phyloP scores from a whole-genome alignment of 2,888 invertebrate species.

The Cephus nigrinus region DNA sequence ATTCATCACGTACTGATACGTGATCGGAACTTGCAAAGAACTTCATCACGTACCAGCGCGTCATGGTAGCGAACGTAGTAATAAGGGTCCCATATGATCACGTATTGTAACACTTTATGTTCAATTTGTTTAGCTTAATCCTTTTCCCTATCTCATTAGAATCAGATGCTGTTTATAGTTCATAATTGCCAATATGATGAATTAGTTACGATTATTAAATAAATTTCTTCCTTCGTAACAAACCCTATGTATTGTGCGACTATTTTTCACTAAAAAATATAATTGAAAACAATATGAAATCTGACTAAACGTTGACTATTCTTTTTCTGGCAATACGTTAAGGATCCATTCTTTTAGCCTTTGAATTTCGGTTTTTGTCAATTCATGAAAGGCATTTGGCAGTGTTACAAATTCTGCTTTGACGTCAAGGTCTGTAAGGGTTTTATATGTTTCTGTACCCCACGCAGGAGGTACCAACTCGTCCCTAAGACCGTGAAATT shows the following conservation, averaged over 20 bases:
- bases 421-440: constrained; percentile 72
- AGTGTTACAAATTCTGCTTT: constrained; percentile 74
- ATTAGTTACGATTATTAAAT: neutral
- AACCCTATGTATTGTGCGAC: neutral
- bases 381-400: constrained; percentile 73
- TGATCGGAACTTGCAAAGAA: too few species aligned
- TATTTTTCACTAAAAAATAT: neutral
- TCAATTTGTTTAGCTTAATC: too few species aligned
- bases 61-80: too few species aligned
- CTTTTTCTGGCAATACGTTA: constrained; percentile 67
- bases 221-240: neutral
- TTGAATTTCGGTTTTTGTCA: constrained; percentile 72
- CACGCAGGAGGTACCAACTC: constrained; percentile 75
- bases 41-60: too few species aligned
- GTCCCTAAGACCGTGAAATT: constrained; percentile 78
- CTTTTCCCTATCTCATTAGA: neutral
- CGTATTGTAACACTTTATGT: neutral
- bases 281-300: neutral
- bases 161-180: neutral
- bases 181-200: neutral
- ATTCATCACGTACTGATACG: too few species aligned
- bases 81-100: neutral
- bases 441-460: constrained; percentile 73
- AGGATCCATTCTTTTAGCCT: constrained; percentile 75
- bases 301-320: constrained; percentile 3